Percentiles rank a stretch among this genome's conserved stretches.
phyloP scores from a whole-genome alignment of 2,113 vertebrate species.

The Cygnus atratus region DNA sequence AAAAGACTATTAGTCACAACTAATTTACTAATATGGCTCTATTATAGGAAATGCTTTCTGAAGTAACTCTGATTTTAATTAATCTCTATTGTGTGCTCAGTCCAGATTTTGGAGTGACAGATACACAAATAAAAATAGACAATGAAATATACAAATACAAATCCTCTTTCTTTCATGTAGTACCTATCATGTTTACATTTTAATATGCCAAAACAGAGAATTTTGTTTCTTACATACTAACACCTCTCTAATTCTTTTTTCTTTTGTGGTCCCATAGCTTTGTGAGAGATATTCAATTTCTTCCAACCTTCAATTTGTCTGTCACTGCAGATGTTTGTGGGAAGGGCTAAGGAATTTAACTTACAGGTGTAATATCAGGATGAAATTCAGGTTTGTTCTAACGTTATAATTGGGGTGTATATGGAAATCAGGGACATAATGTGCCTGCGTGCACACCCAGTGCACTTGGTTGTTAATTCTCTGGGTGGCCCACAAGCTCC shows the following conservation, averaged over 20 bases:
- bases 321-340: neutral
- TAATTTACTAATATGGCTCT: constrained; percentile 78
- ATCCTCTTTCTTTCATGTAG: constrained; percentile 33
- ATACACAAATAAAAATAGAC: constrained; percentile 74
- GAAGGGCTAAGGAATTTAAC: neutral
- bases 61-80: constrained; percentile 80
- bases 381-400: neutral
- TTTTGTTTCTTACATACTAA: constrained; percentile 51
- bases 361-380: neutral
- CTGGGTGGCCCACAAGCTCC: neutral
- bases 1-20: constrained; percentile 73
- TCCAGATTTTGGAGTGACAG: constrained; percentile 71
- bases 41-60: constrained; percentile 70
- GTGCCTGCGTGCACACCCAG: neutral
- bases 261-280: constrained; percentile 21
- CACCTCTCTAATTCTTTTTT: constrained; percentile 38
- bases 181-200: constrained; percentile 11
- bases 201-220: constrained; percentile 35
- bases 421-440: neutral
- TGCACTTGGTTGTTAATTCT: neutral
- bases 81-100: constrained; percentile 66
- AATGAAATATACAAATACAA: constrained; percentile 67
- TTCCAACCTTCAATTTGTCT: constrained; percentile 5
- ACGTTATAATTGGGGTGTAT: neutral
- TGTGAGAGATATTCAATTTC: constrained; percentile 19